Evolutionary conservation across 2,888 invertebrate genomes (phyloP), one percentile per base, ranked within the genome.

Genomic region (Mimachlamys varia): DNA sequence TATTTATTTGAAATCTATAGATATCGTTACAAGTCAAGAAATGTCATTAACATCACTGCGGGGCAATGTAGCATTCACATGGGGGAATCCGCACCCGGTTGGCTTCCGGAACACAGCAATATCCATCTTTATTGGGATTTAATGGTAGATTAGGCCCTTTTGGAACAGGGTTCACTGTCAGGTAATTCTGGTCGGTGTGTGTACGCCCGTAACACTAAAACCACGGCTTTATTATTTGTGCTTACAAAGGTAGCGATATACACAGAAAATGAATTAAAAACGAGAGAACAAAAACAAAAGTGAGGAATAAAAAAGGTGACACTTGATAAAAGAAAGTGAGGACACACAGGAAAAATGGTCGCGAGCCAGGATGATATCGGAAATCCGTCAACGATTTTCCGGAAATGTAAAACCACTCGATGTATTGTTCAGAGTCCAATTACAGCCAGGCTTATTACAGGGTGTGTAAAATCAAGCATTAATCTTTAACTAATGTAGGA

Each of bases 391-490:
- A 89, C 91, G 88, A 89, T 38, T n/a, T 19, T 62, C 53, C 89
- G 91, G 91, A 91, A 89, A 90, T 58, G 53, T 90, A 90, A 76
- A 90, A 89, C 90, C 53, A 87, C 50, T 88, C 50, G 19, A 76
- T 33, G 90, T 87, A 90, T 91, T 91, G 91, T 91, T 90, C 58
- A 15, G 55, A 62, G 89, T 87, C 55, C 89, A 91, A 91, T 89
- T 90, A 90, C 88, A 76, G 50, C 62, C 49, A 17, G 37, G 87
- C 49, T 88, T 91, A 90, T 90, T 91, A 89, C 87, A 76, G 90
- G 89, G 91, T 90, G 91, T 91, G 91, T 89, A 91, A 90, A 90
- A 91, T 91, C 87, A 89, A 90, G 49, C 87, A 91, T 87, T 91
- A 90, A 91, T 90, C 88, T 91, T 76, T 88, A 91, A 88, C 88